Percentiles rank a stretch among this genome's conserved stretches.
These are phyloP conservation scores for Cladorhizidae sp. DNA, from an alignment of 37 sponge, comb jelly and placozoan genomes.

Conservation along the genomic window DNA sequence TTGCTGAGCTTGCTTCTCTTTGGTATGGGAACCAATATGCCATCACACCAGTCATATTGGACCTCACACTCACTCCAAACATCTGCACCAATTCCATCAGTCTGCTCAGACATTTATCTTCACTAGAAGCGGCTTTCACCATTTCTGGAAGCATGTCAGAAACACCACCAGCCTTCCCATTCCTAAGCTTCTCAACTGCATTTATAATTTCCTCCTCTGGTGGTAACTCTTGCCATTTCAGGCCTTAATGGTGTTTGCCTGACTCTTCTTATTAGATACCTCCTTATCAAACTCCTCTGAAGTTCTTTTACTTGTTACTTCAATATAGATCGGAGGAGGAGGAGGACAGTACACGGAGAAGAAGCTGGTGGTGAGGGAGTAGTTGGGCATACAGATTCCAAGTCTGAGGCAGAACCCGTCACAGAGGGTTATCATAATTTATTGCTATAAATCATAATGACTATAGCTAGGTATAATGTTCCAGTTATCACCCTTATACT, in stretches of 20 bases:
- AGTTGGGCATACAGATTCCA: too few relatives aligned
- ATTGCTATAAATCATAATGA: too few relatives aligned
- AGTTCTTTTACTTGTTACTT: too few relatives aligned
- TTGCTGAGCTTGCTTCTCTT: constrained; percentile 29
- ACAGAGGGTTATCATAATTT: too few relatives aligned
- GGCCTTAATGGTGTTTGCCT: too few relatives aligned
- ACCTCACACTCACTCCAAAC: constrained; percentile 19
- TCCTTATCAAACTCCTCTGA: neutral
- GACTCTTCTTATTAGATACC: neutral
- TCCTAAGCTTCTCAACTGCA: constrained; percentile 3
- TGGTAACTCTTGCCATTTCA: neutral
- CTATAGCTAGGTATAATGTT: too few relatives aligned
- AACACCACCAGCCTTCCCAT: too few relatives aligned
- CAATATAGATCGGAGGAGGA: too few relatives aligned
- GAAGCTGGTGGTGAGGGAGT: too few relatives aligned
- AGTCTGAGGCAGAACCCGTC: too few relatives aligned
- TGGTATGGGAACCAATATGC: neutral
- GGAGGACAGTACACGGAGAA: too few relatives aligned
- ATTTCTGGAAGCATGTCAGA: neutral
- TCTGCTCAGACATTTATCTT: neutral
- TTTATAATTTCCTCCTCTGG: neutral
- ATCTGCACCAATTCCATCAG: neutral
- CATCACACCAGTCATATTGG: neutral
- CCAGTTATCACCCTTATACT: too few relatives aligned
- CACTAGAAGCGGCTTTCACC: neutral